These are phyloP conservation scores for Oxycera nigricornis DNA, from an alignment of 2,888 invertebrate genomes.

Conservation along the genomic window DNA sequence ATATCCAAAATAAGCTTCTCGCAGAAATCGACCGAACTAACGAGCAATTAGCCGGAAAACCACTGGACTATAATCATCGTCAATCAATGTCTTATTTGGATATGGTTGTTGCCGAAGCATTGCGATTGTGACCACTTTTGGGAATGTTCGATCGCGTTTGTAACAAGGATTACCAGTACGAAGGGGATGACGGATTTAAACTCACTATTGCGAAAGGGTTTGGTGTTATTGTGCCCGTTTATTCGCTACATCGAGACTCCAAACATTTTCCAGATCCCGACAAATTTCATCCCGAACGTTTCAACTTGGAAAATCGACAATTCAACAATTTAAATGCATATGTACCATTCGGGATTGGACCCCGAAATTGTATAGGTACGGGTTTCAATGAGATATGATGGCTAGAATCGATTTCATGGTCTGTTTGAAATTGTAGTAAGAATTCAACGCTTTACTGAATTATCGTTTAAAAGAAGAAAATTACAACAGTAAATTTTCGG, in stretches of 20 bases:
- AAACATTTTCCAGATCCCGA: conserved; percentile 62
- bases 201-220: conserved; percentile 43
- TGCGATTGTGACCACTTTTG: conserved; percentile 64
- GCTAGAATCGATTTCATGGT: not conserved
- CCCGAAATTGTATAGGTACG: conserved; percentile 65
- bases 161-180: conserved; percentile 62
- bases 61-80: conserved; percentile 64
- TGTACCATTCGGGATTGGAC: conserved; percentile 64
- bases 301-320: conserved; percentile 60
- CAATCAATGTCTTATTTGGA: conserved; percentile 68
- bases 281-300: conserved; percentile 64
- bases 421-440: too few species aligned
- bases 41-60: conserved; percentile 55
- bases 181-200: conserved; percentile 44
- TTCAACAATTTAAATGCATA: conserved; percentile 58
- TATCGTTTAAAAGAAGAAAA: too few species aligned
- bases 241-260: conserved; percentile 60
- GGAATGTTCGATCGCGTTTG: conserved; percentile 63
- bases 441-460: too few species aligned
- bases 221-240: conserved; percentile 54
- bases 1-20: conserved; percentile 63
- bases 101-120: conserved; percentile 66
- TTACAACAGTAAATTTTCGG: too few species aligned
- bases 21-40: conserved; percentile 63
- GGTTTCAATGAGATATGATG: not conserved